Conservation (phyloP, 2,888 invertebrate genomes). For the Drosophila anceps region DNA sequence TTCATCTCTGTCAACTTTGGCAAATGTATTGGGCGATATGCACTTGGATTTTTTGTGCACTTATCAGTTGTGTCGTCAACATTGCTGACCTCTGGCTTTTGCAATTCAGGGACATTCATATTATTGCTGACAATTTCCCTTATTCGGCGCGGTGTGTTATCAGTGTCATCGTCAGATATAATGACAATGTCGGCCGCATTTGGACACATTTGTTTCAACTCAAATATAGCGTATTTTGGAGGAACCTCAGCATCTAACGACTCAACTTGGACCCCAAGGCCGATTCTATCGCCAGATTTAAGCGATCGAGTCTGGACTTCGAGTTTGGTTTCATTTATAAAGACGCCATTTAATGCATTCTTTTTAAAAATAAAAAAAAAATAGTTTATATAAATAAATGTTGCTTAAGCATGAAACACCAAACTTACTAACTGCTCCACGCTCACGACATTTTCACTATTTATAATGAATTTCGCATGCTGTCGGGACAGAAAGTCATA, state of each 20-base stretch:
- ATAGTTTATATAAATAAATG: no score
- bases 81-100: neutral
- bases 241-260: constrained; percentile 19
- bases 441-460: constrained; percentile 45
- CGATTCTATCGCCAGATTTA: constrained; percentile 62
- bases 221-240: constrained; percentile 67
- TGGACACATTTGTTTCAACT: constrained; percentile 32
- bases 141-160: neutral
- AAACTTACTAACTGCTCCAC: constrained; percentile 74
- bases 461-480: constrained; percentile 76
- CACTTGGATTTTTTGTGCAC: neutral
- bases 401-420: no score
- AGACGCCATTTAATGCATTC: constrained; percentile 82
- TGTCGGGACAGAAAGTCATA: constrained; percentile 75
- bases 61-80: neutral
- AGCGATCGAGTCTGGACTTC: constrained; percentile 14
- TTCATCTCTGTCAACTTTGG: constrained; percentile 71
- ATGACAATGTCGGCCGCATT: constrained; percentile 20
- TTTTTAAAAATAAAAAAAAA: constrained; percentile 26
- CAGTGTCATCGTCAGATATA: constrained; percentile 53
- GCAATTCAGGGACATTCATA: neutral
- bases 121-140: no score
- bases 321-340: constrained; percentile 63
- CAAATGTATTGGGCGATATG: constrained; percentile 52
- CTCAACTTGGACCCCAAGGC: constrained; percentile 69